phyloP scores from a whole-genome alignment of 2,113 vertebrate genomes.

The Jacana jacana region DNA sequence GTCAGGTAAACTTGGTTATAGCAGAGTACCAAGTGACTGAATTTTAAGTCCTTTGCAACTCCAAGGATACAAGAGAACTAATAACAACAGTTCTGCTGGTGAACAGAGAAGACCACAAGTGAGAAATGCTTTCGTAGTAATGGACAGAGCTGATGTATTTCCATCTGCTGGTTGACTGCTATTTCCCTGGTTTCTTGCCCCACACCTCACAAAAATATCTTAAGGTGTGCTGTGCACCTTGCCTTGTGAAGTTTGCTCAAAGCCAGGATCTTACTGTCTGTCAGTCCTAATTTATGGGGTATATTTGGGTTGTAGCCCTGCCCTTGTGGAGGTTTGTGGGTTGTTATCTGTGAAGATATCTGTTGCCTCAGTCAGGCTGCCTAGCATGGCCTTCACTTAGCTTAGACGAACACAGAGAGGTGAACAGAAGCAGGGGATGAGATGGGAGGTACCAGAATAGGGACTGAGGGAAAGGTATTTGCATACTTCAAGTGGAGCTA shows the following conservation, averaged over 20 bases:
- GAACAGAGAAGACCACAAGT: background rate
- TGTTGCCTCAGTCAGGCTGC: background rate
- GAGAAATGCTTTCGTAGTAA: background rate
- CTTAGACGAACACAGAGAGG: background rate
- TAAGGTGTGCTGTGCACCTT: background rate
- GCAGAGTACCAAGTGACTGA: background rate
- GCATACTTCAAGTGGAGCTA: background rate
- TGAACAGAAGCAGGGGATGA: background rate
- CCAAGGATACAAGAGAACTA: background rate
- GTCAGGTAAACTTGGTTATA: background rate
- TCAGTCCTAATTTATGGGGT: background rate
- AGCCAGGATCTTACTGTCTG: background rate
- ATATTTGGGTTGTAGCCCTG: background rate
- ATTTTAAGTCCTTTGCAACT: background rate
- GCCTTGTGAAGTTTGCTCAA: background rate
- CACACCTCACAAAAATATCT: background rate
- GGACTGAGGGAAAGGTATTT: background rate
- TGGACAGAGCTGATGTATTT: background rate
- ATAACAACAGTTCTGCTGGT: background rate
- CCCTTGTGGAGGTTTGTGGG: background rate
- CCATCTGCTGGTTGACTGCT: background rate
- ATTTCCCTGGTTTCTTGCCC: background rate
- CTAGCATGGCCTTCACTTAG: background rate
- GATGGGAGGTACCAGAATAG: background rate
- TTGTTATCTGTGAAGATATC: background rate